phyloP scores from a whole-genome alignment of 2,888 invertebrate genomes.

The Pseudeuparius sepicola region DNA sequence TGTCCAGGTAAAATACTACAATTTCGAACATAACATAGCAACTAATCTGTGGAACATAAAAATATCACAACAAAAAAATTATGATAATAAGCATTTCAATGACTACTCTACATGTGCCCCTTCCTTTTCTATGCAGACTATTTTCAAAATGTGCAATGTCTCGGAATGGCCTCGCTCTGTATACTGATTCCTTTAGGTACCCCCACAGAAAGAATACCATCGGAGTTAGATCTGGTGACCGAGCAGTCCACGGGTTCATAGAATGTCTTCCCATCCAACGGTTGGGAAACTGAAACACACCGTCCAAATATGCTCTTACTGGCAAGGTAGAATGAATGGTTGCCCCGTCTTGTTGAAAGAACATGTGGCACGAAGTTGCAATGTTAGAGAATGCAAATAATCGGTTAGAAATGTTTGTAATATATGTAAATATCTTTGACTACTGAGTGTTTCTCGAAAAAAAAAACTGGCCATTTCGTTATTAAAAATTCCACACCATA shows the following conservation, averaged over 20 bases:
- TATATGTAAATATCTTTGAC: neutral
- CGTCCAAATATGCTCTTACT: neutral
- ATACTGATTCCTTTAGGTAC: too few species aligned
- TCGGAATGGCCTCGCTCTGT: too few species aligned
- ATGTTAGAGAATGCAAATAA: conserved; percentile 1
- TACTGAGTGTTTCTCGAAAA: neutral
- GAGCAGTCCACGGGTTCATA: conserved; percentile 2
- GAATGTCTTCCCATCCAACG: conserved; percentile 4
- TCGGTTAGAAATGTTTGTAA: neutral
- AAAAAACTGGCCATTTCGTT: neutral
- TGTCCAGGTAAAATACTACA: too few species aligned
- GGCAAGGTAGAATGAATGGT: too few species aligned
- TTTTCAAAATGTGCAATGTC: conserved; percentile 4
- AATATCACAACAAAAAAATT: too few species aligned
- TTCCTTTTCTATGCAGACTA: too few species aligned
- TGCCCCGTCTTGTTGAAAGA: conserved; percentile 5
- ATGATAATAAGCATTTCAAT: too few species aligned
- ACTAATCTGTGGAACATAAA: too few species aligned
- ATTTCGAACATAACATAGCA: too few species aligned
- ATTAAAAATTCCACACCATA: neutral
- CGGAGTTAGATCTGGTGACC: conserved; percentile 3
- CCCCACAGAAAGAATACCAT: too few species aligned
- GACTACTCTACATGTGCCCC: too few species aligned
- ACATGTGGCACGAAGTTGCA: neutral
- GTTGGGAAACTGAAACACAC: neutral